Conservation (phyloP, 2,113 vertebrate genomes). For the Hippocampus zosterae region DNA sequence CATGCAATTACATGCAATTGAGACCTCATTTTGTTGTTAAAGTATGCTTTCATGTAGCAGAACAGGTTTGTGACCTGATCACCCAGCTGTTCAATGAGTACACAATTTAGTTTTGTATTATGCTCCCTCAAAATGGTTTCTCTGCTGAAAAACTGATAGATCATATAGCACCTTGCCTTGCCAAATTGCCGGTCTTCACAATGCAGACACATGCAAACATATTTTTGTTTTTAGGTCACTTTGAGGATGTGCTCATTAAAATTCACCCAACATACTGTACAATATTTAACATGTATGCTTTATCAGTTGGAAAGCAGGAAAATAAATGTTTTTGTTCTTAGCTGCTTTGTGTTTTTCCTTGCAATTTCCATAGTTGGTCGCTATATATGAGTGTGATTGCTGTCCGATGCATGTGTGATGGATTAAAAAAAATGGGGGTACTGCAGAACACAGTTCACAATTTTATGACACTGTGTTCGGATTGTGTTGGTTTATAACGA, state of each 20-base stretch:
- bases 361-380: background rate
- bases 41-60: background rate
- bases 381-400: background rate
- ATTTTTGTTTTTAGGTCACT: too few species aligned
- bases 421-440: background rate
- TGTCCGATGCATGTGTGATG: background rate
- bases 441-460: background rate
- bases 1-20: background rate
- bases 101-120: slow-evolving; percentile 34
- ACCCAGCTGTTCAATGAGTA: slow-evolving; percentile 14
- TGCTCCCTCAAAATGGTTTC: slow-evolving; percentile 45
- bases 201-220: background rate
- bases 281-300: slow-evolving; percentile 30
- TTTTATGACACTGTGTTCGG: background rate
- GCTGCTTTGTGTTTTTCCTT: background rate
- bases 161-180: slow-evolving; percentile 1
- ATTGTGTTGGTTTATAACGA: background rate
- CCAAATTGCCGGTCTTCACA: slow-evolving; percentile 1
- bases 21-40: background rate
- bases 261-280: slow-evolving; percentile 38
- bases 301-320: slow-evolving; percentile 35
- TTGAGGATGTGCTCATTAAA: slow-evolving; percentile 21
- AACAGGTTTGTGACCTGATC: slow-evolving; percentile 23
- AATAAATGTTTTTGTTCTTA: slow-evolving; percentile 16
- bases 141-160: slow-evolving; percentile 60